These are phyloP conservation scores for Epinotia demarniana DNA, from an alignment of 2,888 invertebrate genomes.

Conservation along the genomic window DNA sequence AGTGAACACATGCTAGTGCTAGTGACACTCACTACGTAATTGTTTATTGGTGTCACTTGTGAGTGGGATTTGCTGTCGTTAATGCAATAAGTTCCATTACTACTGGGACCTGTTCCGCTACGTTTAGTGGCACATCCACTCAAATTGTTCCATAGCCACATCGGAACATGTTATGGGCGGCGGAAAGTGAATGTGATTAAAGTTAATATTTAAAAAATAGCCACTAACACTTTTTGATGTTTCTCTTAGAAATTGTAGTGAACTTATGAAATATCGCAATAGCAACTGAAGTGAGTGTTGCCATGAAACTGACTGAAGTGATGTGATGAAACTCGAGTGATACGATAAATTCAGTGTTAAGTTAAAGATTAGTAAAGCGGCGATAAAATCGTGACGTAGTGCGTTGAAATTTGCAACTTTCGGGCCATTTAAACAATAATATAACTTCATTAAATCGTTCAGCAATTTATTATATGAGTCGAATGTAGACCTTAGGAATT, in stretches of 20 bases:
- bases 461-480: neutral
- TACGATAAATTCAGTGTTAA: constrained; percentile 37
- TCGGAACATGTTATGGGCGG: constrained; percentile 17
- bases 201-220: constrained; percentile 10
- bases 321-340: constrained; percentile 37
- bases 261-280: constrained; percentile 14
- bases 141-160: constrained; percentile 11
- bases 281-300: constrained; percentile 23
- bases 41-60: neutral
- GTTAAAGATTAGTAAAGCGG: neutral
- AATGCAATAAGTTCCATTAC: neutral
- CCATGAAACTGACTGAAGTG: constrained; percentile 36
- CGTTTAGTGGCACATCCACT: neutral
- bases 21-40: neutral
- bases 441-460: neutral
- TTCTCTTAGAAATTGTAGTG: constrained; percentile 34
- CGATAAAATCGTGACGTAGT: constrained; percentile 18
- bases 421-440: neutral
- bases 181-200: constrained; percentile 33
- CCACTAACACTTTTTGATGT: constrained; percentile 19
- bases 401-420: neutral
- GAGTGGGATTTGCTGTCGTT: neutral
- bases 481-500: too few relatives aligned
- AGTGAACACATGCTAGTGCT: neutral
- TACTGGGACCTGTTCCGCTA: neutral